Evolutionary conservation across 2,888 invertebrate genomes (phyloP).

Genomic region (Caenorhabditis sp.): DNA sequence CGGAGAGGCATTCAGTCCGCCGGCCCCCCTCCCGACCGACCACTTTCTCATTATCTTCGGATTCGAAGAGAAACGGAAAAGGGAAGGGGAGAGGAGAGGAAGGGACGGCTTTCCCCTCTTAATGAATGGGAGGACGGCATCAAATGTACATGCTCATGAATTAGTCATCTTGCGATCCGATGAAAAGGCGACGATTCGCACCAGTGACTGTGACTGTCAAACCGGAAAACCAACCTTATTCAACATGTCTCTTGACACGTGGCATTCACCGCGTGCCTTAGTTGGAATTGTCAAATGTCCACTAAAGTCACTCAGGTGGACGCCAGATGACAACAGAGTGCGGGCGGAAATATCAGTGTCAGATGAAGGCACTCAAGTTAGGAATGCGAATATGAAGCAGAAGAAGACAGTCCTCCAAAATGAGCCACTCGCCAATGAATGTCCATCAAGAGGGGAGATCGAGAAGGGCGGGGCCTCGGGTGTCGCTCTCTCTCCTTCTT

Average conservation of each 20-base stretch:
- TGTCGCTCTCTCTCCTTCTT: not conserved
- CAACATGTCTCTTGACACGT: slow-evolving; percentile 42
- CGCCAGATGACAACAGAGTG: slow-evolving; percentile 38
- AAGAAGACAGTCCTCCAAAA: slow-evolving; percentile 29
- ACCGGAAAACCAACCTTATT: slow-evolving; percentile 22
- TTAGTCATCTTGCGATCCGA: slow-evolving; percentile 14
- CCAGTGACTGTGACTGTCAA: not conserved
- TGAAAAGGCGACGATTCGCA: slow-evolving; percentile 3
- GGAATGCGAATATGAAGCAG: slow-evolving; percentile 7
- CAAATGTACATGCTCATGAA: slow-evolving; percentile 34
- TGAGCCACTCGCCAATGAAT: slow-evolving; percentile 28
- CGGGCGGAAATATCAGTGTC: not conserved
- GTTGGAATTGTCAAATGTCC: slow-evolving; percentile 56
- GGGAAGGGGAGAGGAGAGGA: slow-evolving; percentile 5
- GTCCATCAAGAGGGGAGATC: slow-evolving; percentile 8
- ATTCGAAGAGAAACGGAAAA: slow-evolving; percentile 38
- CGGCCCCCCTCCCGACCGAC: slow-evolving; percentile 15
- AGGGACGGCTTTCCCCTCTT: slow-evolving; percentile 37
- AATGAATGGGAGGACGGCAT: slow-evolving; percentile 50
- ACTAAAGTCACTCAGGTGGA: slow-evolving; percentile 71
- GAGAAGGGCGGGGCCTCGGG: slow-evolving; percentile 8
- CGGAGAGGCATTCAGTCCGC: not conserved
- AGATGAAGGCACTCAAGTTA: slow-evolving; percentile 27
- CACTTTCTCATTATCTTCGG: slow-evolving; percentile 51
- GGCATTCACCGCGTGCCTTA: slow-evolving; percentile 78